These are phyloP conservation scores for Parnassius apollo DNA, from an alignment of 2,888 invertebrate species.

Conservation along the genomic window DNA sequence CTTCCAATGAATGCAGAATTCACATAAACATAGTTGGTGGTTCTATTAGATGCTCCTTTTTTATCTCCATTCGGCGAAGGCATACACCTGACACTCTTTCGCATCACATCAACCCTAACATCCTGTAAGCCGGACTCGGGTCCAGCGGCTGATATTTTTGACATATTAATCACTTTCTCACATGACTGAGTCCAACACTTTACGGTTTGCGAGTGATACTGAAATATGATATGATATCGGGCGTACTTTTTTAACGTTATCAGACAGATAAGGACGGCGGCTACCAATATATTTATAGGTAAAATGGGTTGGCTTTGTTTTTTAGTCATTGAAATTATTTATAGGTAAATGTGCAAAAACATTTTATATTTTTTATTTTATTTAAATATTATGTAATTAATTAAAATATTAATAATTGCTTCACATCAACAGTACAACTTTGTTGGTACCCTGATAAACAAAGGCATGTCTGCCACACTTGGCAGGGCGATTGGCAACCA, in stretches of 20 bases:
- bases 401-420: too few species aligned
- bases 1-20: conserved; percentile 63
- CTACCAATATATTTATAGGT: conserved; percentile 21
- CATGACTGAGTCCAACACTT: conserved; percentile 16
- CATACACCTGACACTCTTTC: conserved; percentile 31
- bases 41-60: conserved; percentile 31
- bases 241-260: conserved; percentile 27
- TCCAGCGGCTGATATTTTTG: conserved; percentile 18
- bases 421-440: too few species aligned
- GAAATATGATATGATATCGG: conserved; percentile 20
- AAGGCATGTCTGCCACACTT: too few species aligned
- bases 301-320: conserved; percentile 15
- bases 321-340: too few species aligned
- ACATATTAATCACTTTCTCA: conserved; percentile 29
- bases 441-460: too few species aligned
- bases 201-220: conserved; percentile 17
- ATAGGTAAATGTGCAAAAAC: too few species aligned
- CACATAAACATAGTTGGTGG: conserved; percentile 57
- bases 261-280: conserved; percentile 25
- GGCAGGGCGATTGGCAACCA: too few species aligned
- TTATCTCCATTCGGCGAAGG: conserved; percentile 30
- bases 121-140: conserved; percentile 23
- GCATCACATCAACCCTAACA: conserved; percentile 28
- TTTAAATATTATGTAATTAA: too few species aligned
- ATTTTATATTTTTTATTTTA: too few species aligned